phyloP scores from a whole-genome alignment of 2,113 vertebrate species.

The Platysteira castanea region DNA sequence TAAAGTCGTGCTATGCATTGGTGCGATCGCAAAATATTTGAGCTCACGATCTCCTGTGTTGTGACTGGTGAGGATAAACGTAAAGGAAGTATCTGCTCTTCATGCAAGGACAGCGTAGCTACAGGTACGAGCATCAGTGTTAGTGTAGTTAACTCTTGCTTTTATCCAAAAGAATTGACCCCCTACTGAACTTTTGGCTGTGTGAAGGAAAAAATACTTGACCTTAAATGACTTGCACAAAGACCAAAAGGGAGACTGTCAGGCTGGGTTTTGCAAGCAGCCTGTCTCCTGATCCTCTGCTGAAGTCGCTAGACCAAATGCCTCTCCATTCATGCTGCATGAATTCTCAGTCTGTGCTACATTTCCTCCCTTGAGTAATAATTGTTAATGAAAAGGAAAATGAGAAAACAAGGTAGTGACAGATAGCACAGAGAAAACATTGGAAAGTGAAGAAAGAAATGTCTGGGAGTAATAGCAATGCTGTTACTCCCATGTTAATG shows the following conservation, averaged over 20 bases:
- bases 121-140: background rate
- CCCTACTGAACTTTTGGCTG: background rate
- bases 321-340: constrained; percentile 9
- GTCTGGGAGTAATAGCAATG: constrained; percentile 18
- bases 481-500: background rate
- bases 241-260: background rate
- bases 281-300: background rate
- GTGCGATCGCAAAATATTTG: background rate
- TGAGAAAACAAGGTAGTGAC: constrained; percentile 52
- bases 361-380: constrained; percentile 31
- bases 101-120: background rate
- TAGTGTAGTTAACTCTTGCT: background rate
- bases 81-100: background rate
- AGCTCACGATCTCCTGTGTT: background rate
- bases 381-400: constrained; percentile 54
- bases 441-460: constrained; percentile 62
- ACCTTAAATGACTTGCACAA: background rate
- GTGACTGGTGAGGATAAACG: background rate
- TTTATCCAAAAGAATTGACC: background rate
- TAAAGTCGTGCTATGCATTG: background rate
- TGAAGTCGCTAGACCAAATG: background rate
- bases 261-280: background rate
- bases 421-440: constrained; percentile 44
- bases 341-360: constrained; percentile 31
- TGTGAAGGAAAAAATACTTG: background rate